Percentiles rank a stretch among this genome's conserved stretches.
These are phyloP conservation scores for Scotopteryx bipunctaria DNA, from an alignment of 2,888 invertebrate species.

Conservation along the genomic window DNA sequence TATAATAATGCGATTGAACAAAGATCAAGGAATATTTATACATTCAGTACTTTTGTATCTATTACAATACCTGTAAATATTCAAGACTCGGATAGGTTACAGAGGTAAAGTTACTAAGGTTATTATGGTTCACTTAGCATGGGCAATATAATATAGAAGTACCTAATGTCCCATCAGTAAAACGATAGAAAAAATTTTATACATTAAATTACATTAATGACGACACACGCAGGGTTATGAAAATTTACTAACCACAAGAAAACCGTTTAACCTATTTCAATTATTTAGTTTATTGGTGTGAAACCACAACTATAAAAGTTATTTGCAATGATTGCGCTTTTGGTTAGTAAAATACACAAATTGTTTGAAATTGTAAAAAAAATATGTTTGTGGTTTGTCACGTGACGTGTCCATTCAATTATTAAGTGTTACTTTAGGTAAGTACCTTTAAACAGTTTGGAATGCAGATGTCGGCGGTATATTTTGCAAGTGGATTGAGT, in stretches of 20 bases:
- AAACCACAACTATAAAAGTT: not conserved
- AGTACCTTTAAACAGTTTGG: constrained; percentile 44
- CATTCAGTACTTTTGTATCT: not conserved
- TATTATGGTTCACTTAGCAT: constrained; percentile 49
- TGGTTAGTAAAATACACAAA: not conserved
- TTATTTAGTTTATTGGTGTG: not conserved
- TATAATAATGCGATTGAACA: too few relatives aligned
- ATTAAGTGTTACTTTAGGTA: constrained; percentile 42
- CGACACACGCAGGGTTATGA: too few relatives aligned
- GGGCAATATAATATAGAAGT: too few relatives aligned
- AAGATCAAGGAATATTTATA: too few relatives aligned
- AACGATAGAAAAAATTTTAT: too few relatives aligned
- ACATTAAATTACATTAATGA: too few relatives aligned
- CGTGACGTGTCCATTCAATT: constrained; percentile 31
- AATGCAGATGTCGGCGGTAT: constrained; percentile 60
- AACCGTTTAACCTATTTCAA: too few relatives aligned
- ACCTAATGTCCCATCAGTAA: too few relatives aligned
- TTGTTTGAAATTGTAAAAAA: not conserved
- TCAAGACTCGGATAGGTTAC: not conserved
- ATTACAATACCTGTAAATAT: not conserved
- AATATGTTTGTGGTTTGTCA: constrained; percentile 3
- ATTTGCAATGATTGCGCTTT: not conserved
- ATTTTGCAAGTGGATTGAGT: constrained; percentile 68
- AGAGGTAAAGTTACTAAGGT: constrained; percentile 51
- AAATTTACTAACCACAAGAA: too few relatives aligned